Percentiles rank a stretch among this genome's conserved stretches.
These are phyloP conservation scores for Megatriorchis doriae DNA, from an alignment of 2,113 vertebrate genomes.

Conservation along the genomic window DNA sequence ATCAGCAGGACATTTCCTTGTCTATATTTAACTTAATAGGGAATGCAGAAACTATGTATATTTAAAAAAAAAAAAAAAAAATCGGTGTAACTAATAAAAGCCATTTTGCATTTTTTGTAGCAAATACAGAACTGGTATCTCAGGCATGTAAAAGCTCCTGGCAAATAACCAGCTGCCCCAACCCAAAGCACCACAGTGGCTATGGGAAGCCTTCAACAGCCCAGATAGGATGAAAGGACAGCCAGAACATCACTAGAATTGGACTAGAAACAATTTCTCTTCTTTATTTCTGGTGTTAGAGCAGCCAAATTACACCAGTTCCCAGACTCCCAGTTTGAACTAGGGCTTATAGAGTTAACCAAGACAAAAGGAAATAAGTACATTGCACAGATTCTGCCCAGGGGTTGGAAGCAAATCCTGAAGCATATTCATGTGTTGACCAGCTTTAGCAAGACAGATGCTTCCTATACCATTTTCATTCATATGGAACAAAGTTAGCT, in stretches of 20 bases:
- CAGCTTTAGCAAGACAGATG: neutral
- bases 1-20: neutral
- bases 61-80: neutral
- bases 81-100: neutral
- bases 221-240: neutral
- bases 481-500: rapidly evolving
- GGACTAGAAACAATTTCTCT: neutral
- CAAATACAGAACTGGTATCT: neutral
- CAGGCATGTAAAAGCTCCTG: rapidly evolving
- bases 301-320: rapidly evolving
- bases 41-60: neutral
- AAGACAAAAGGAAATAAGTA: neutral
- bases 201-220: neutral
- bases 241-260: neutral
- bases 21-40: neutral
- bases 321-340: neutral
- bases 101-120: neutral
- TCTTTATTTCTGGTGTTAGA: neutral
- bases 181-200: too few relatives aligned
- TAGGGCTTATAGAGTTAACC: rapidly evolving
- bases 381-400: neutral
- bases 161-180: rapidly evolving
- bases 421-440: neutral
- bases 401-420: neutral
- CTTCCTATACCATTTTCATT: neutral